Evolutionary conservation across 2,888 invertebrate genomes (phyloP), one percentile per base, ranked within the genome.

Genomic region (Meliscaeva auricollis): DNA sequence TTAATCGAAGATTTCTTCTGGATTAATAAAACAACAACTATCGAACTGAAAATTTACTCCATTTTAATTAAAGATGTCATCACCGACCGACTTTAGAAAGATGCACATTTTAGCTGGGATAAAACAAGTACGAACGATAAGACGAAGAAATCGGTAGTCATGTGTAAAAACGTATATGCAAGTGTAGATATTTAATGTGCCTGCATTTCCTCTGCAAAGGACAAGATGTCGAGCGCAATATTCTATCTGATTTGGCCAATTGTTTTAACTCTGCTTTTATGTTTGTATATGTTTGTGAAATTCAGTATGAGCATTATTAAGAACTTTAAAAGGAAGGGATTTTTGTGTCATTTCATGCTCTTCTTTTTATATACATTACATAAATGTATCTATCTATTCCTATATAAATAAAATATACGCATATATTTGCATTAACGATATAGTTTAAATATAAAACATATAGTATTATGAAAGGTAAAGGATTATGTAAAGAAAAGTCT

Each of bases 171-270:
- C 68, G 62, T 69, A 26, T 77, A 69, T 32, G 60, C 17, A 77
- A 69, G 62, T 69, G 38, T 69, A 81, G 85, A 85, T 85, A 64
- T 35, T 81, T 76, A 80, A 77, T 80, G 68, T 58, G 52, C 76
- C 76, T 62, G 80, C 80, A 80, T 73, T 76, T 85, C 50, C 80
- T 85, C 85, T 85, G 80, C 85, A 81, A 17, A 85, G 80, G 80
- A 85, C 80, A 85, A 85, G 81, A 87, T 87, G 87, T 82, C 87
- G 81, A 82, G 74, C 77, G 80, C 87, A 87, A 82, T 87, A 82
- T 87, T 87, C 87, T 82, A 77, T 82, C 87, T 82, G 77, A 87
- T 87, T 87, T 87, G 74, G 87, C 81, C 82, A 87, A 87, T 87
- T 82, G 81, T 81, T 82, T 80, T 64, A 70, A 69, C 32, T 50